Evolutionary conservation across 2,113 vertebrate genomes (phyloP).

Genomic region (Macquaria ambigua): DNA sequence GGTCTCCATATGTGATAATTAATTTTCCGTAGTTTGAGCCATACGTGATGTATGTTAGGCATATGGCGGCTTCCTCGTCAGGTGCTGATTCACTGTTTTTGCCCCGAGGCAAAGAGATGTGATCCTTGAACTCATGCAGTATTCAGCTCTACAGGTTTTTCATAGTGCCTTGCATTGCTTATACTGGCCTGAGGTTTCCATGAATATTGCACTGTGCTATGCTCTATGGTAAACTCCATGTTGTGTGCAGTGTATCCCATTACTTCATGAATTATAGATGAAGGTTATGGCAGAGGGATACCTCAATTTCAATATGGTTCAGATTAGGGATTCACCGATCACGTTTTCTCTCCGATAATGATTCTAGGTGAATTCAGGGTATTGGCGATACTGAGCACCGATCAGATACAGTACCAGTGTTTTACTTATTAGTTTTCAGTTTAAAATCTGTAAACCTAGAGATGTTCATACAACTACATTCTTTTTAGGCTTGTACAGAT

Average conservation of each 20-base stretch:
- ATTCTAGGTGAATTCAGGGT: constrained; percentile 21
- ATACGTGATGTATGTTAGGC: neutral
- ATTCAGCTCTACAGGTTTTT: constrained; percentile 46
- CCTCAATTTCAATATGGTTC: constrained; percentile 23
- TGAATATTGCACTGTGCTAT: constrained; percentile 62
- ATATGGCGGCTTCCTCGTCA: constrained; percentile 2
- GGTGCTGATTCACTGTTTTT: constrained; percentile 35
- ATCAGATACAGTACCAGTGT: neutral
- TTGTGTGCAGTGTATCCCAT: constrained; percentile 65
- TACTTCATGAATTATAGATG: constrained; percentile 72
- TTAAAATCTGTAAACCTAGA: neutral
- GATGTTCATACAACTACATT: no score
- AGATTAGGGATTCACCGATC: constrained; percentile 19
- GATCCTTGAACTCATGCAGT: constrained; percentile 52
- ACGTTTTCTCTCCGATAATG: neutral
- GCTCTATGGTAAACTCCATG: constrained; percentile 54
- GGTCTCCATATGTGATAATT: constrained; percentile 21
- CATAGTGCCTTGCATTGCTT: constrained; percentile 19
- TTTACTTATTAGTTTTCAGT: neutral
- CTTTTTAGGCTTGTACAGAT: no score
- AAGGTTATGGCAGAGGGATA: constrained; percentile 34
- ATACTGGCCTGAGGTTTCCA: constrained; percentile 60
- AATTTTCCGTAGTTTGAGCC: neutral
- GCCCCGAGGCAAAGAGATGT: constrained; percentile 24
- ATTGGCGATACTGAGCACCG: neutral